Evolutionary conservation across 2,888 invertebrate species (phyloP), one percentile per base, ranked within the genome.

Genomic region (Nipponacmea schrenckii): DNA sequence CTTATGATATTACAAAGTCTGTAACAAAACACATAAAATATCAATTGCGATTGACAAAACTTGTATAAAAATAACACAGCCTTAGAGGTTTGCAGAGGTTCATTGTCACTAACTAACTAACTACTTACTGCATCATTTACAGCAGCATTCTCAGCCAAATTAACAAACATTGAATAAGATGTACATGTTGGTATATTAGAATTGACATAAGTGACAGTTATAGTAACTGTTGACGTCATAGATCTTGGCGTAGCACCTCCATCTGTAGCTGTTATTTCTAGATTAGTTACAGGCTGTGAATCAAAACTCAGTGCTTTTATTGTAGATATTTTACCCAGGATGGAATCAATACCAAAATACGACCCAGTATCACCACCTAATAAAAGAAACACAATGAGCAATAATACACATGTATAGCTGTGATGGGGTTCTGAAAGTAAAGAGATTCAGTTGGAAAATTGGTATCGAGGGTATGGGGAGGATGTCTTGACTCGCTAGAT

Each of bases 131-230:
- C 67, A 2, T 72, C 75, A 5, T 74, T 76, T 3, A 74, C 65
- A 8, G 80, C 45, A 2, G 74, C 68, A 14, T 77, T 71, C 67
- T 84, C 85, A 0, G 78, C 65, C 3, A 87, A 64, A 7, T 75
- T 71, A 7, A 56, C 72, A 8, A 69, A 48, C 14, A 75, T 72
- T 15, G 73, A 66, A 17, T 75, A 72, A 20, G 77, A 68, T 1
- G 77, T 72, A 68, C 85, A 87, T 8, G 72, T 72, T 2, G 87
- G 87, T 2, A 65, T 48, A 73, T 86, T 83, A 74, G 87, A 85
- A 71, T 85, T 86, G 46, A 80, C 79, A 70, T 85, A 84, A 1
- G 75, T 81, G 10, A 87, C 73, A 45, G 72, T 73, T 1, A 87
- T 70, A 7, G 71, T 72, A 2, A 86, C 79, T 4, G 75, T 73